Percentiles rank a stretch among this genome's conserved stretches.
These are phyloP conservation scores for Urocynchramus pylzowi DNA, from an alignment of 2,113 vertebrate species.

Conservation along the genomic window DNA sequence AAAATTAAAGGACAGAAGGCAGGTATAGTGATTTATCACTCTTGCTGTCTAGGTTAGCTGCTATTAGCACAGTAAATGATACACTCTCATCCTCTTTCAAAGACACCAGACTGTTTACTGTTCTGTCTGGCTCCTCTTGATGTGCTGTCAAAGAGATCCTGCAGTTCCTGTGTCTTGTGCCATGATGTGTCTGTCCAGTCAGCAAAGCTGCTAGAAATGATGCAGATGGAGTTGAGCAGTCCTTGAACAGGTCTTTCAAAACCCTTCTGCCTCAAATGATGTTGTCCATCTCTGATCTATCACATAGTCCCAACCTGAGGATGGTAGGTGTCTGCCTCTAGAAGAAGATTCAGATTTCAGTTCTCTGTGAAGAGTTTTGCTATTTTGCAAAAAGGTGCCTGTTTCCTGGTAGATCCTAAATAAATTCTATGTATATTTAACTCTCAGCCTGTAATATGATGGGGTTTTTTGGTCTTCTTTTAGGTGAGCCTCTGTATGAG, in stretches of 20 bases:
- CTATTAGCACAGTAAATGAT: background rate
- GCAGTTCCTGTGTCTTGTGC: background rate
- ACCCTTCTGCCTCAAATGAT: background rate
- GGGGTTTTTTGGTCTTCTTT: background rate
- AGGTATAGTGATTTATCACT: conserved; percentile 72
- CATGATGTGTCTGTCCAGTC: background rate
- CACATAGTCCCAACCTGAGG: background rate
- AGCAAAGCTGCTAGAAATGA: background rate
- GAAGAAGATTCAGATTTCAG: background rate
- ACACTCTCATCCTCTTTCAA: background rate
- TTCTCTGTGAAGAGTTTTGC: background rate
- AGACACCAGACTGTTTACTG: background rate
- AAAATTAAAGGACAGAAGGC: conserved; percentile 84
- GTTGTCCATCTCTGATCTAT: background rate
- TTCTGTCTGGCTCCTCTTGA: background rate
- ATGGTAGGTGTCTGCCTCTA: background rate
- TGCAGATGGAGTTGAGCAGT: background rate
- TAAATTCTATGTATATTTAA: background rate
- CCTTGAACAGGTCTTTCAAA: background rate
- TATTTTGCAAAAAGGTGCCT: background rate
- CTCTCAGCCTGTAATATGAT: background rate
- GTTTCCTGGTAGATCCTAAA: background rate
- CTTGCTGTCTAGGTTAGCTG: background rate
- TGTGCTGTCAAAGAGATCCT: background rate
- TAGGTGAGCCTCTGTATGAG: conserved; percentile 77